A percentile compares a stretch with the other conserved stretches of the same genome.
Conservation (phyloP, 2,797 vertebrate genomes). For the Astyanax mexicanus region DNA sequence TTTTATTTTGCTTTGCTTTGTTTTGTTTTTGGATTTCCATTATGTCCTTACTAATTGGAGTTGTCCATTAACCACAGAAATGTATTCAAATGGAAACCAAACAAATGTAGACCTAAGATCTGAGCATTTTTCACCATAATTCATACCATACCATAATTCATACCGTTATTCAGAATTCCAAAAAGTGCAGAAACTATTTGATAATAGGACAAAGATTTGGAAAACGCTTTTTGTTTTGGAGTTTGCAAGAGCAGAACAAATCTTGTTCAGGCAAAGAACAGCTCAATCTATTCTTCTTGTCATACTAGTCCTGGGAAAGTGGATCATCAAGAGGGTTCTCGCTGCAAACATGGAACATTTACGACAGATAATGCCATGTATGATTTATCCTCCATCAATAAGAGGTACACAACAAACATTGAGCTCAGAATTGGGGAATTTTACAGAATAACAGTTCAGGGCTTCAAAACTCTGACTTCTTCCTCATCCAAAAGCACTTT, state of each 20-base stretch:
- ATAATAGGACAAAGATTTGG: conserved; percentile 10
- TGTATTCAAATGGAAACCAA: too few species aligned
- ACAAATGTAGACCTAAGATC: too few species aligned
- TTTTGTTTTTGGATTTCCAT: too few species aligned
- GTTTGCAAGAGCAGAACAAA: conserved; percentile 41
- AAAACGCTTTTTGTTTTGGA: conserved; percentile 45
- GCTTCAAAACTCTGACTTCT: conserved; percentile 21
- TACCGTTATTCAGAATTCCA: not conserved
- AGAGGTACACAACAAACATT: not conserved
- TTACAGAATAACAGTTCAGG: conserved; percentile 32
- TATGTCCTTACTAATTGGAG: too few species aligned
- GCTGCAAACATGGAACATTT: conserved; percentile 7
- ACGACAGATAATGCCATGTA: conserved; percentile 27
- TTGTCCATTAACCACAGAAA: too few species aligned
- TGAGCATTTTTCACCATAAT: too few species aligned
- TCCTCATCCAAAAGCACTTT: conserved; percentile 8
- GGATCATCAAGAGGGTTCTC: conserved; percentile 19
- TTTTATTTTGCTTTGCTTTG: too few species aligned
- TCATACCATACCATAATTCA: conserved; percentile 6
- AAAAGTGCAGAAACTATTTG: not conserved
- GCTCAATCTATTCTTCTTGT: conserved; percentile 20
- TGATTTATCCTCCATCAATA: conserved; percentile 14
- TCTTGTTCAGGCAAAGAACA: conserved; percentile 25
- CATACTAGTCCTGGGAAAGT: conserved; percentile 34
- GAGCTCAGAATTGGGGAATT: conserved; percentile 17